Evolutionary conservation across 2,888 invertebrate genomes (phyloP).

Genomic region (Clepsis dumicolana): DNA sequence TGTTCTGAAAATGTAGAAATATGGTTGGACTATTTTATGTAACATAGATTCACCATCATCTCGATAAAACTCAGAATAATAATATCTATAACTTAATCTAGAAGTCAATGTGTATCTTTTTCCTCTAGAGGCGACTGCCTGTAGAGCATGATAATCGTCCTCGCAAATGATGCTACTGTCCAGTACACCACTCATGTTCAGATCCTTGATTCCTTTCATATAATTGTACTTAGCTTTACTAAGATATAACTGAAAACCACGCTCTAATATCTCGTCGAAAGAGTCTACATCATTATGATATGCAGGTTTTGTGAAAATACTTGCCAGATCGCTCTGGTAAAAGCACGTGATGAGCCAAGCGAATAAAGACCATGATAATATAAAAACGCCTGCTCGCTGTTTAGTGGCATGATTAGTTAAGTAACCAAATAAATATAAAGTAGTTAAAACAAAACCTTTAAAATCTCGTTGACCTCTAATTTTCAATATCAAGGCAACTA

Average conservation of each 20-base stretch:
- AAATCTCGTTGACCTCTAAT: constrained; percentile 19
- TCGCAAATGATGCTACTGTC: constrained; percentile 12
- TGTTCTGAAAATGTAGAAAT: constrained; percentile 18
- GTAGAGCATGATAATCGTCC: background rate
- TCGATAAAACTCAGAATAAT: constrained; percentile 27
- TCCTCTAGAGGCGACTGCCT: constrained; percentile 17
- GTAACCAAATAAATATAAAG: constrained; percentile 31
- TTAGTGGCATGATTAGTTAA: constrained; percentile 33
- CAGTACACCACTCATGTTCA: constrained; percentile 24
- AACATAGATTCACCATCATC: constrained; percentile 20
- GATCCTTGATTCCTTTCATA: constrained; percentile 20
- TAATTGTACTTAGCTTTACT: constrained; percentile 11
- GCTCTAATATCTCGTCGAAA: constrained; percentile 22
- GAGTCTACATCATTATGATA: constrained; percentile 23
- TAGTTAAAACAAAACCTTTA: constrained; percentile 1
- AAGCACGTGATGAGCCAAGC: constrained; percentile 43
- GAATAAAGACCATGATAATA: constrained; percentile 42
- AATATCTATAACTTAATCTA: constrained; percentile 18
- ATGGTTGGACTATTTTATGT: constrained; percentile 12
- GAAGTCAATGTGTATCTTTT: constrained; percentile 27
- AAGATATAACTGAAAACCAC: constrained; percentile 28
- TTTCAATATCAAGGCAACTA: constrained; percentile 22
- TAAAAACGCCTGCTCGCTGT: constrained; percentile 11
- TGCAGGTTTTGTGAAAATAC: constrained; percentile 43
- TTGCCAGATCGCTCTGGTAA: constrained; percentile 41